Evolutionary conservation across 2,113 vertebrate genomes (phyloP).

Genomic region (Microcebus griseorufus): DNA sequence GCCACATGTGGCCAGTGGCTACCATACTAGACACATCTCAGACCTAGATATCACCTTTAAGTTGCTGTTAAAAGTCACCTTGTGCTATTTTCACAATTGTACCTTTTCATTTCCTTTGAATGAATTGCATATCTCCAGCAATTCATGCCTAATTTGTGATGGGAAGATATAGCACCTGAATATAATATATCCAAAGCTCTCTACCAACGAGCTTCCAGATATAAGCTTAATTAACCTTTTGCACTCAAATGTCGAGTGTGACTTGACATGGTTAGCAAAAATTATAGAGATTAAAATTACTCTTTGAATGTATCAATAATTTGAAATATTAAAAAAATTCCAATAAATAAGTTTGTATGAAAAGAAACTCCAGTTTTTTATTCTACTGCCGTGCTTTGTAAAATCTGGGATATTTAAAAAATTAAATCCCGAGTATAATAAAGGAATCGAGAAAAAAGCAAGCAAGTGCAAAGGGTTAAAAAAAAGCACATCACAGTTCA

Average conservation of each 20-base stretch:
- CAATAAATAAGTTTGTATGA: too few species aligned
- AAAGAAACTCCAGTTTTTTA: too few species aligned
- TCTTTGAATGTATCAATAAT: too few species aligned
- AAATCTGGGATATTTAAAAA: too few species aligned
- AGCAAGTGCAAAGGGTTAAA: background rate
- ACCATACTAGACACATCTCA: rapidly evolving
- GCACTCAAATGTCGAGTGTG: too few species aligned
- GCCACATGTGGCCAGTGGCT: background rate
- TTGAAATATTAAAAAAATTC: too few species aligned
- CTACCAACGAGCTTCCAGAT: background rate
- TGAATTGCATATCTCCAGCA: background rate
- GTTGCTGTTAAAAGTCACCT: background rate
- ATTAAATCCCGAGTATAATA: too few species aligned
- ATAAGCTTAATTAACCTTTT: background rate
- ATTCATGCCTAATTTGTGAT: too few species aligned
- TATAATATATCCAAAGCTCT: background rate
- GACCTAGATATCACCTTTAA: background rate
- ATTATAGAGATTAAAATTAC: too few species aligned
- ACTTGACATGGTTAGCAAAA: too few species aligned
- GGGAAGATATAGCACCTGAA: background rate
- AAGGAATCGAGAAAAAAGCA: too few species aligned
- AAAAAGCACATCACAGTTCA: background rate
- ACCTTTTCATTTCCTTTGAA: background rate
- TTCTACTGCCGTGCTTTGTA: too few species aligned
- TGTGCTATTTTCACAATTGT: background rate